Evolutionary conservation across 2,888 invertebrate species (phyloP), one percentile per base, ranked within the genome.

Genomic region (Anagyrus pseudococci): DNA sequence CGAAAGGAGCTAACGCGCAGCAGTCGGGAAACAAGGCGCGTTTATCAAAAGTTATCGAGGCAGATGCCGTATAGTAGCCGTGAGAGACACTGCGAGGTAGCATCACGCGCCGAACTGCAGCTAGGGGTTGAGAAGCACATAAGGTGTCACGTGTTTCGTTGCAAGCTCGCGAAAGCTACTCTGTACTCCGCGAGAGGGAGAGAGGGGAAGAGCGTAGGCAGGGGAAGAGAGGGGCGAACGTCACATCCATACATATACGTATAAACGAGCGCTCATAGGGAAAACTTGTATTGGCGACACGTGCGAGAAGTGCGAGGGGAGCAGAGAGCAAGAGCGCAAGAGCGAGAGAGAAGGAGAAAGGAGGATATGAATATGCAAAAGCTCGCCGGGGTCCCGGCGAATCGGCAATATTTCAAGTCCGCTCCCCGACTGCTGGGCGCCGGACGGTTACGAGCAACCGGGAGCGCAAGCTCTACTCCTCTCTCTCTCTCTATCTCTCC

Each of bases 291-390:
- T 75, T 68, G 72, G 75, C 71, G 71, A 72, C 75, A 76, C 74
- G 73, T 75, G 74, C 71, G 68, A 69, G 64, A 62, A 23, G 19
- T 46, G 26, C 47, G 6, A 26, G 37, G 43, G 8, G 37, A n/a
- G 47, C 37, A 29, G 20, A 20, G 23, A 23, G 47, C n/a, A n/a
- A n/a, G n/a, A n/a, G n/a, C n/a, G n/a, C n/a, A n/a, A n/a, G n/a
- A n/a, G n/a, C n/a, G n/a, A 47, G 26, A 26, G 43, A 46, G 46
- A 23, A 20, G 47, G 20, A 15, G 6, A 15, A 10, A 26, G 53
- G 43, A 43, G 57, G 52, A 44, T 58, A 77, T 77, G 77, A 77
- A 77, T 77, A 77, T 77, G 72, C 76, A 77, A 71, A 70, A 73
- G 72, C 68, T 59, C 66, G 68, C 66, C 62, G n/a, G n/a, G n/a